Evolutionary conservation across 2,888 invertebrate genomes (phyloP).

Genomic region (Odontothrips loti): DNA sequence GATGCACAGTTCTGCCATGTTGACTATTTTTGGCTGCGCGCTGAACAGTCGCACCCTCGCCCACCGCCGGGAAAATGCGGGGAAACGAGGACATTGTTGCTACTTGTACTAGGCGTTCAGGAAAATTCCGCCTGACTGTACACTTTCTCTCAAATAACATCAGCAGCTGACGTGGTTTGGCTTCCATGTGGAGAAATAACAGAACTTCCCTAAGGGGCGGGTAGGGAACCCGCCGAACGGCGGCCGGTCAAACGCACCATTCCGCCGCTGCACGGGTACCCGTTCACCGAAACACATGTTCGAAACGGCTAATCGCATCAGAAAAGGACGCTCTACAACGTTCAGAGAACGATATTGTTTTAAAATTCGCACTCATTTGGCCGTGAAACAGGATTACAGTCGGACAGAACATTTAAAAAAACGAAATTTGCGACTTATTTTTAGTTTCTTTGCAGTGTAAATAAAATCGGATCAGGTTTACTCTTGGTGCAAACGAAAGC

Average conservation of each 20-base stretch:
- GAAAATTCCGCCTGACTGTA: too few species aligned
- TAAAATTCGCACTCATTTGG: background rate
- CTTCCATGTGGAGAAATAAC: background rate
- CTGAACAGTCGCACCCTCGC: too few species aligned
- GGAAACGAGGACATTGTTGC: too few species aligned
- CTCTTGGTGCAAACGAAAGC: background rate
- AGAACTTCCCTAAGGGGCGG: background rate
- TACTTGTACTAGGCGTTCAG: too few species aligned
- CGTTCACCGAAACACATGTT: background rate
- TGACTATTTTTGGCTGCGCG: too few species aligned
- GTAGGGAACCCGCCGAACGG: background rate
- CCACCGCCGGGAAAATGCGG: too few species aligned
- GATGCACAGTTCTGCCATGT: too few species aligned
- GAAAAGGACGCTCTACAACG: background rate
- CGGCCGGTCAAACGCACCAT: background rate
- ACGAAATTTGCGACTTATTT: background rate
- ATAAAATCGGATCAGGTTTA: background rate
- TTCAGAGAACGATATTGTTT: background rate
- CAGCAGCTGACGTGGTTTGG: background rate
- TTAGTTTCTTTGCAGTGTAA: background rate
- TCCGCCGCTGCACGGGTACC: background rate
- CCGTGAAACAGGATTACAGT: background rate
- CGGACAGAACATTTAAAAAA: background rate
- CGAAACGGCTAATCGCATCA: background rate
- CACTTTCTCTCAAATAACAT: too few species aligned